Base-by-base conservation (phyloP, 2,888 invertebrate species). In the Neoascia interrupta region DNA sequence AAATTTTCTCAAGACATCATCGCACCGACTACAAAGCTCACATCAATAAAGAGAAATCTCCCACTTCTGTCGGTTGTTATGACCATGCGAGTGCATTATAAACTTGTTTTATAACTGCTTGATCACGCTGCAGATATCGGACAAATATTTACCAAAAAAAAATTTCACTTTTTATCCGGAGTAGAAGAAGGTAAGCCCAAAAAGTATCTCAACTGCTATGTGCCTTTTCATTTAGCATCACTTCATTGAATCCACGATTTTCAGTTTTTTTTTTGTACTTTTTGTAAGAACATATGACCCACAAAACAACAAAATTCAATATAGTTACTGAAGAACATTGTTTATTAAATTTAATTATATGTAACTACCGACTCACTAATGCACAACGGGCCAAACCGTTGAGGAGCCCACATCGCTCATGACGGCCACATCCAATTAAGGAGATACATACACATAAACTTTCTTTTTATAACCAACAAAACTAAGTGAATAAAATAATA, bases 211-310 rank as follows among this genome's bases (percentile, higher is more conserved):
- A 26, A 4, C 8, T 26, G 31, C 10, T 31, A 5, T 8, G 31
- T 6, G n/a, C n/a, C 23, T 0, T 19, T 5, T 18, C n/a, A 39
- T 6, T 49, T 49, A 39, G 19, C 39, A 31, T 39, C 28, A 26
- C 39, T 15, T 2, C 18, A 36, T 13, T 47, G 8, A 49, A 60
- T 5, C 6, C 31, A 18, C 5, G 0, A 19, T 18, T 51, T 34
- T 31, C 8, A 6, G 1, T 51, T 18, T 34, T 47, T 54, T 26
- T 37, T 10, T n/a, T n/a, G n/a, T 5, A 6, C n/a, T 31, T 31
- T 31, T n/a, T 4, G n/a, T 31, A 31, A 61, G 58, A 76, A 72
- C 58, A 72, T n/a, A n/a, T 53, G 72, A 72, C 76, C 76, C 72
- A 76, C 19, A 60, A 66, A 58, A 31, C n/a, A n/a, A n/a, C 28